phyloP scores from a whole-genome alignment of 2,797 vertebrate species.

The Thunnus albacares region DNA sequence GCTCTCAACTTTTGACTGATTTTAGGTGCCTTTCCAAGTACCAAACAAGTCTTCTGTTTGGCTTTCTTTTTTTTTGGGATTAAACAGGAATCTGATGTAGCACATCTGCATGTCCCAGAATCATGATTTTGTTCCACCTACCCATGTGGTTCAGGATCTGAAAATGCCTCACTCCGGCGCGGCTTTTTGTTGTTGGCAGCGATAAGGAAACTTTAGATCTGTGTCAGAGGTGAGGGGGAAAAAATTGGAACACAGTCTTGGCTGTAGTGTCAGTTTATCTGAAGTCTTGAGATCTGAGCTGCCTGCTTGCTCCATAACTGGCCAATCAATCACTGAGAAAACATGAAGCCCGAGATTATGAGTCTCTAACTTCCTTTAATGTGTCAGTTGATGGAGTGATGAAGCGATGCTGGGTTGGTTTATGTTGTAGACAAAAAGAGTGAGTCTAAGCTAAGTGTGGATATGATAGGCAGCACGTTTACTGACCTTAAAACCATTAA shows the following conservation, averaged over 20 bases:
- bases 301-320: conserved; percentile 17
- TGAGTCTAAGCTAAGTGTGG: conserved; percentile 5
- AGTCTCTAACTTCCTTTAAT: conserved; percentile 24
- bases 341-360: conserved; percentile 30
- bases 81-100: conserved; percentile 4
- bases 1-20: conserved; percentile 24
- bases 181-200: conserved; percentile 6
- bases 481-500: conserved; percentile 46
- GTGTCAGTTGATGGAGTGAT: conserved; percentile 33
- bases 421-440: conserved; percentile 1
- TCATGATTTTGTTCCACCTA: conserved; percentile 15
- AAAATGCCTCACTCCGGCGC: neutral
- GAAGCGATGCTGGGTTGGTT: conserved; percentile 1
- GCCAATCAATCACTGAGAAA: conserved; percentile 51
- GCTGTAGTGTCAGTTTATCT: conserved; percentile 17
- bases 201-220: conserved; percentile 32
- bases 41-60: conserved; percentile 11
- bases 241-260: conserved; percentile 30
- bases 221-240: conserved; percentile 8
- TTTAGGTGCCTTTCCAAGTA: neutral
- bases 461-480: conserved; percentile 8
- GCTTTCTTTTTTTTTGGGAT: conserved; percentile 30
- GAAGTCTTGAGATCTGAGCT: conserved; percentile 7
- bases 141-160: neutral
- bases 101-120: conserved; percentile 56